Evolutionary conservation across 2,797 vertebrate species (phyloP).

Genomic region (Gymnopithys bicolor): DNA sequence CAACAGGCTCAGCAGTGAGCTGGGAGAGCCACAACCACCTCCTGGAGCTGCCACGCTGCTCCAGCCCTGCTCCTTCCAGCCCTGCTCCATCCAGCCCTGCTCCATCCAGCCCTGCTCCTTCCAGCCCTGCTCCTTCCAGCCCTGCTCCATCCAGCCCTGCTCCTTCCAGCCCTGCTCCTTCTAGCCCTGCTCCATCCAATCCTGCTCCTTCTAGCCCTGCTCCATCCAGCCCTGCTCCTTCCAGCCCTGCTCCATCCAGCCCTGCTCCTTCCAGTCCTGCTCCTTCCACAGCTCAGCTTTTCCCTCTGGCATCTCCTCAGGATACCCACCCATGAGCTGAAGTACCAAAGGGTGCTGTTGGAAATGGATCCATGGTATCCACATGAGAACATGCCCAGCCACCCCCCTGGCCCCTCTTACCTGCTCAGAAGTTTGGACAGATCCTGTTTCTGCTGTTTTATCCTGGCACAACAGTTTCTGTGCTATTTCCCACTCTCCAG

Average conservation of each 20-base stretch:
- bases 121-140: too few species aligned
- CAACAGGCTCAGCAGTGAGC: fast-evolving
- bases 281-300: not conserved
- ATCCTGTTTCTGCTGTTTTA: fast-evolving
- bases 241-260: not conserved
- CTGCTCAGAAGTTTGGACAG: not conserved
- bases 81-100: too few species aligned
- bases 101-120: too few species aligned
- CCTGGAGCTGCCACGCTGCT: fast-evolving
- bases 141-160: too few species aligned
- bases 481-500: not conserved
- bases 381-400: fast-evolving
- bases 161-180: too few species aligned
- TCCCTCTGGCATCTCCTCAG: fast-evolving
- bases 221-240: not conserved
- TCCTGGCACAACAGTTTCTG: not conserved
- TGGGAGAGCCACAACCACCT: not conserved
- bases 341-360: not conserved
- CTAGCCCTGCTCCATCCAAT: too few species aligned
- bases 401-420: not conserved
- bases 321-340: not conserved
- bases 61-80: not conserved
- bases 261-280: not conserved
- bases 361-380: not conserved
- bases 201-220: too few species aligned